Percentiles rank a stretch among this genome's conserved stretches.
Evolutionary conservation across 1,140 invertebrate genomes (phyloP).

Genomic region (Diorhabda carinulata): DNA sequence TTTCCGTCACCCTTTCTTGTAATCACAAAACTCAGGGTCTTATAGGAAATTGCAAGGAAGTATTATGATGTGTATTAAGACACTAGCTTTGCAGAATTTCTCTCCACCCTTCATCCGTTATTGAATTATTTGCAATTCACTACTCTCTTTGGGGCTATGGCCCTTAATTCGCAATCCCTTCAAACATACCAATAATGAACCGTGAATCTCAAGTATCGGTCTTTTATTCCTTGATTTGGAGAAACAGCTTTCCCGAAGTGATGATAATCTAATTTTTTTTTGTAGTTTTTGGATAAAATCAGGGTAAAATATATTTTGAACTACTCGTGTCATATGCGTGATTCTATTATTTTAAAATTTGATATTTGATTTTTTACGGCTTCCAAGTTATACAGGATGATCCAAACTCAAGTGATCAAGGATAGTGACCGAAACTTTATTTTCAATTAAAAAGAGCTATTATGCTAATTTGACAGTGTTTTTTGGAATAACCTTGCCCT

Average conservation of each 20-base stretch:
- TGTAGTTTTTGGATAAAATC: too few relatives aligned
- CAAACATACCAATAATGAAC: constrained; percentile 23
- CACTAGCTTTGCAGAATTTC: constrained; percentile 19
- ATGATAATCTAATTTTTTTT: too few relatives aligned
- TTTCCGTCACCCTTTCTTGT: constrained; percentile 20
- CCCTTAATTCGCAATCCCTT: constrained; percentile 19
- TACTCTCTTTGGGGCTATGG: constrained; percentile 14
- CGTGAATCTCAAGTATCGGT: constrained; percentile 11
- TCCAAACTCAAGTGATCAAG: too few relatives aligned
- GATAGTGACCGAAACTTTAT: too few relatives aligned
- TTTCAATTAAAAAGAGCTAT: too few relatives aligned
- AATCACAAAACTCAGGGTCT: constrained; percentile 22
- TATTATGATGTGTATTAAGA: constrained; percentile 22
- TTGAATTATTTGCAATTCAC: constrained; percentile 24
- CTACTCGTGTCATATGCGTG: too few relatives aligned
- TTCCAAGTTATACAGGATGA: too few relatives aligned
- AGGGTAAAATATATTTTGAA: too few relatives aligned
- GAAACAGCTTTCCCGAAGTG: background rate
- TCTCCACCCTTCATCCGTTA: constrained; percentile 14
- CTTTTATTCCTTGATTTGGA: constrained; percentile 19
- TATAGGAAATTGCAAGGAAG: constrained; percentile 23
- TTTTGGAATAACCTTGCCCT: too few relatives aligned
- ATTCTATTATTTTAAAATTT: too few relatives aligned
- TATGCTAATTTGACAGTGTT: too few relatives aligned
- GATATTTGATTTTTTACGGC: too few relatives aligned